Base-by-base conservation (phyloP, 2,797 vertebrate genomes). In the Phrynocephalus forsythii region DNA sequence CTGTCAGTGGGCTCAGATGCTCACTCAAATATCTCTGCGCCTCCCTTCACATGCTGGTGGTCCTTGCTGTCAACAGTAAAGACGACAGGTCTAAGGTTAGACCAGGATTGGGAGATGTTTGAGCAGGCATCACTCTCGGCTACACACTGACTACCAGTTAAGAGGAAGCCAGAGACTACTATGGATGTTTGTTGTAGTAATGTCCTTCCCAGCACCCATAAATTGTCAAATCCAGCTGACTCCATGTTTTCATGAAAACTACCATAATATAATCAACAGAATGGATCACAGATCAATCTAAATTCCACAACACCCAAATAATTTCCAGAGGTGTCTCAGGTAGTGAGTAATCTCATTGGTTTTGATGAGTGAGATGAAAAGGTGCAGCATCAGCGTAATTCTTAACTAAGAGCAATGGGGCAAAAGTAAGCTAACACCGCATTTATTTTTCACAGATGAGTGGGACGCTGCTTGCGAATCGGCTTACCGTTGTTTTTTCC, bases 401-500 rank as follows among this genome's bases (percentile, higher is more conserved):
- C 81, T 88, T 90, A 85, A 88, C 89, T 76, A 89, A 86, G 91
- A 90, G 56, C 85, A 83, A 63, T 22, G 24, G 48, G 15, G 28
- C 30, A 82, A 63, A 84, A 88, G 81, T 90, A 92, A 87, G 84
- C 83, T 60, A 92, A 84, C 89, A 87, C 77, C 81, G 84, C 44
- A 66, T 79, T 84, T 26, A 13, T 83, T 44, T 66, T 69, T 60
- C 10, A 10, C 72, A 92, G 85, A 69, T 81, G 80, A 87, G 38
- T 89, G 88, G 69, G 63, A 87, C 84, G 78, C 24, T 79, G n/a
- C 33, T 26, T 8, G 38, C 87, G 81, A 18, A 84, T 82, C 82
- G 92, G 84, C 98, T 98, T 97, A 99, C 99, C 96, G 98, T 99
- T 82, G 98, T 98, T 95, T 98, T 99, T 96, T 99, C 98, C 94